Evolutionary conservation across 2,797 vertebrate species (phyloP).

Genomic region (Hafferia zeledoni): DNA sequence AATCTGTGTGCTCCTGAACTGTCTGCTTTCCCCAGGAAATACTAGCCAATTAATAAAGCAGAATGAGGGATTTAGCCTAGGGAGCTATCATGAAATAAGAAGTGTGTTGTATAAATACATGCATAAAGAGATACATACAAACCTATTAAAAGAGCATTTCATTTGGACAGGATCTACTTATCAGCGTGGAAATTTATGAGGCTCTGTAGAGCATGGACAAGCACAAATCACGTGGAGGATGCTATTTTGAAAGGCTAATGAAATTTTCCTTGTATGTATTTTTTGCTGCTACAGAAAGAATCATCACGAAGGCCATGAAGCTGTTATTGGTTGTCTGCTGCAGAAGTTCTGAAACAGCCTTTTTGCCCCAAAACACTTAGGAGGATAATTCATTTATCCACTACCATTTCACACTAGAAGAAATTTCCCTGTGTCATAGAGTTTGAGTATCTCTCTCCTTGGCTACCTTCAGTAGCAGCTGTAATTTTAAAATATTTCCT

Average conservation of each 20-base stretch:
- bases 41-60: constrained; percentile 39
- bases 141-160: constrained; percentile 37
- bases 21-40: constrained; percentile 24
- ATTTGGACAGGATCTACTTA: constrained; percentile 41
- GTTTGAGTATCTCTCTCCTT: background rate
- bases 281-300: background rate
- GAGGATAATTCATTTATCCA: background rate
- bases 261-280: background rate
- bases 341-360: background rate
- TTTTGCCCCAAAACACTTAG: background rate
- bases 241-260: background rate
- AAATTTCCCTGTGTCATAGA: background rate
- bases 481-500: background rate
- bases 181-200: background rate
- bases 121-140: background rate
- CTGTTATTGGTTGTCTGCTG: background rate
- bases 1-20: background rate
- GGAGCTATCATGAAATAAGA: constrained; percentile 16
- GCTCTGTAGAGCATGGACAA: background rate
- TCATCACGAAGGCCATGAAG: background rate
- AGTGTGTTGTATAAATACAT: background rate
- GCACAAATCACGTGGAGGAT: background rate
- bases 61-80: constrained; percentile 16
- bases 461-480: background rate
- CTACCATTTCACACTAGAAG: background rate